Conservation (phyloP, 2,797 vertebrate genomes). For the Sphenodon punctatus region DNA sequence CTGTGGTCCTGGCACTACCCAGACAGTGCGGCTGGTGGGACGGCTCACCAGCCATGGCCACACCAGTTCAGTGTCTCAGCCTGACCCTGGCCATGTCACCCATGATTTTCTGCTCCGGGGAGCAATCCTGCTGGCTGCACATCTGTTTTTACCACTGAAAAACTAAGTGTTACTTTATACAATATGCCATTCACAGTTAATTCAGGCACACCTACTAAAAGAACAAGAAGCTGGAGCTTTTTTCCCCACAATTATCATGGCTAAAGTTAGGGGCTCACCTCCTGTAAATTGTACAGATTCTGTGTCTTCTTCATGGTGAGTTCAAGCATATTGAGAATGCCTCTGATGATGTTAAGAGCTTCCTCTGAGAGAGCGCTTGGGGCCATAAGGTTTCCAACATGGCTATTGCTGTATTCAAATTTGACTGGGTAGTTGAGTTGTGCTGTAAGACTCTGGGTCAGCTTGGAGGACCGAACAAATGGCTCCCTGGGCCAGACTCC, state of each 20-base stretch:
- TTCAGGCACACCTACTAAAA: background rate
- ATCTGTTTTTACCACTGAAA: no score
- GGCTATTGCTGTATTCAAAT: conserved; percentile 81
- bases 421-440: conserved; percentile 76
- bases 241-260: background rate
- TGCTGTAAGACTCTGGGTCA: conserved; percentile 72
- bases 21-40: no score
- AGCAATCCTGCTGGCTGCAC: no score
- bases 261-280: conserved; percentile 70
- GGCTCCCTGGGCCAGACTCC: conserved; percentile 77
- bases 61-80: no score
- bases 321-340: conserved; percentile 79
- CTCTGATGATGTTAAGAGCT: conserved; percentile 78
- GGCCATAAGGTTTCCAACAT: conserved; percentile 74
- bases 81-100: no score
- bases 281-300: conserved; percentile 80
- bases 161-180: background rate
- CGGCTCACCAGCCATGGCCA: no score
- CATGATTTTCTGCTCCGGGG: no score
- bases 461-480: conserved; percentile 73
- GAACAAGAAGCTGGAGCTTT: background rate
- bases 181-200: background rate
- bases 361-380: conserved; percentile 66
- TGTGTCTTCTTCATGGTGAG: conserved; percentile 80
- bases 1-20: no score